A percentile compares a stretch with the other conserved stretches of the same genome.
Evolutionary conservation across 2,888 invertebrate genomes (phyloP).

Genomic region (Pristionchus japonicus): DNA sequence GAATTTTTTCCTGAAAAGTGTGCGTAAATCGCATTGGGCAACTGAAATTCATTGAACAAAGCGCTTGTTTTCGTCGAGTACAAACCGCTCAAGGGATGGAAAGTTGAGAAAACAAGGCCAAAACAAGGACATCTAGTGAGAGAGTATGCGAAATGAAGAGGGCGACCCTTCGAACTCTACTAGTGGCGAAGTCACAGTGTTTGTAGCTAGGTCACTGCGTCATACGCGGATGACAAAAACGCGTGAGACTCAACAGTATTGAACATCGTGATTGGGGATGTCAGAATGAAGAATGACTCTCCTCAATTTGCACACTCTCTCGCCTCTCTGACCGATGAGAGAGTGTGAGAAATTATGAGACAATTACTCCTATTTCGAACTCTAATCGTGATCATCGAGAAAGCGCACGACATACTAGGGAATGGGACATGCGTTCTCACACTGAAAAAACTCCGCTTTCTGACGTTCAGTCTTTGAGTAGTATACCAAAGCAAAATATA

Average conservation of each 20-base stretch:
- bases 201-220: neutral
- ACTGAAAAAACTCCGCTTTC: neutral
- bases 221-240: neutral
- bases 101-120: no score
- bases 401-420: neutral
- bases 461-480: neutral
- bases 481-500: no score
- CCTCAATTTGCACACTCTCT: no score
- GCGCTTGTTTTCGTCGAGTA: no score
- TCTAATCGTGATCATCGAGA: no score
- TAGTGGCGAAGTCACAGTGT: neutral
- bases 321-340: no score
- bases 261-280: neutral
- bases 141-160: neutral
- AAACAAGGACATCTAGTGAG: no score
- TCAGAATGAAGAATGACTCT: no score
- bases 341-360: no score
- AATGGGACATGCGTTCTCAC: neutral
- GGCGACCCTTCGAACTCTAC: neutral
- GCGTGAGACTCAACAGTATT: neutral
- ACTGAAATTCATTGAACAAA: neutral
- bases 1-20: no score
- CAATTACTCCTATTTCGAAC: no score
- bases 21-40: neutral
- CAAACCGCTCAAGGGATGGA: no score